Percentiles rank a stretch among this genome's conserved stretches.
phyloP scores from a whole-genome alignment of 2,113 vertebrate genomes.

The Silurus glanis region DNA sequence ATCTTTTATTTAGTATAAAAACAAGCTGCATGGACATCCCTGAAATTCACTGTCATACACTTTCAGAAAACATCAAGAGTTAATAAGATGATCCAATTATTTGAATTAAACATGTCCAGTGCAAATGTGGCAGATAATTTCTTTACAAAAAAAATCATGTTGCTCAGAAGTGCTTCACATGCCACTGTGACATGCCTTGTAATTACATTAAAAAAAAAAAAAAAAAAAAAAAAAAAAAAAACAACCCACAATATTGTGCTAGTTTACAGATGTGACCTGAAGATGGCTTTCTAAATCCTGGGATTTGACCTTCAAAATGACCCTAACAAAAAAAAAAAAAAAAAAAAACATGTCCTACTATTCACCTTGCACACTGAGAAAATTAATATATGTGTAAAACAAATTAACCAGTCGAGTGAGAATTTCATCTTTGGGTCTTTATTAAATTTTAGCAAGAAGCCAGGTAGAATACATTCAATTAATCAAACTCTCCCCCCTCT shows the following conservation, averaged over 20 bases:
- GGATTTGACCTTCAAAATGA: not conserved
- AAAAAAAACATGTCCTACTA: not conserved
- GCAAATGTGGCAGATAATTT: not conserved
- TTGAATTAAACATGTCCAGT: not conserved
- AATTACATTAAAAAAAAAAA: no score
- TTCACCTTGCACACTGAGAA: no score
- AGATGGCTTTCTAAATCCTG: not conserved
- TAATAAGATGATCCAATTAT: not conserved
- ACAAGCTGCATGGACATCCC: no score
- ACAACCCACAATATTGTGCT: no score
- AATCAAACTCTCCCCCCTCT: not conserved
- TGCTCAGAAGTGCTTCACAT: no score
- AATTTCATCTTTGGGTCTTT: constrained; percentile 11
- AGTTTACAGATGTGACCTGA: not conserved
- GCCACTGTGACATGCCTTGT: no score
- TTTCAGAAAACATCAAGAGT: not conserved
- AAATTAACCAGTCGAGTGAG: not conserved
- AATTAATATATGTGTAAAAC: no score
- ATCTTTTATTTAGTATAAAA: not conserved
- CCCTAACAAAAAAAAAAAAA: not conserved
- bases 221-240: no score
- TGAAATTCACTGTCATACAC: not conserved
- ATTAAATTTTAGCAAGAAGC: constrained; percentile 41
- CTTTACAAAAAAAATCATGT: no score
- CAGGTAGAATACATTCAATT: constrained; percentile 34